Percentiles rank a stretch among this genome's conserved stretches.
Evolutionary conservation across 2,888 invertebrate species (phyloP).

Genomic region (Stenodera caucasica): DNA sequence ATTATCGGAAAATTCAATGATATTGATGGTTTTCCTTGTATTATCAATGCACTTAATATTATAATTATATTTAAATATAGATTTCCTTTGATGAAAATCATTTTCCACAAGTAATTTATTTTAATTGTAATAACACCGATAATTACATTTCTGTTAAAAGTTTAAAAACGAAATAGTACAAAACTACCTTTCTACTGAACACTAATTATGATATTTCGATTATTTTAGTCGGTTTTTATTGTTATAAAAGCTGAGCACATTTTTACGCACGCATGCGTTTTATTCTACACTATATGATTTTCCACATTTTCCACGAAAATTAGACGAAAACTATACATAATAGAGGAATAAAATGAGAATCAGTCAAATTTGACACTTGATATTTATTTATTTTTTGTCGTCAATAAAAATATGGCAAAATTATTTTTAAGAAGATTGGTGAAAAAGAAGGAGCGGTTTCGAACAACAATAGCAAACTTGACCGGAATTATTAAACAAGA

Average conservation of each 20-base stretch:
- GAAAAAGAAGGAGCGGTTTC: too few species aligned
- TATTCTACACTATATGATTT: background rate
- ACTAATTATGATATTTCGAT: background rate
- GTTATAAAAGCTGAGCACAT: background rate
- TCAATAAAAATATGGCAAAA: too few species aligned
- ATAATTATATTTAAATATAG: slow-evolving; percentile 39
- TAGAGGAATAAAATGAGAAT: too few species aligned
- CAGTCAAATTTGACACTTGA: too few species aligned
- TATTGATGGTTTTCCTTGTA: slow-evolving; percentile 47
- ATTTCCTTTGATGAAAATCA: slow-evolving; percentile 32
- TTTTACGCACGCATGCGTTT: slow-evolving; percentile 12
- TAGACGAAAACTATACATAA: too few species aligned
- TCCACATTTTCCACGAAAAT: background rate
- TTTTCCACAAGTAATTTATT: too few species aligned
- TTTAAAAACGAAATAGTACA: too few species aligned
- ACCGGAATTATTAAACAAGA: background rate
- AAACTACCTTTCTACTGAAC: background rate
- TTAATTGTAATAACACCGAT: too few species aligned
- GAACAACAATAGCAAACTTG: background rate
- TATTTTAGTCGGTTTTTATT: background rate
- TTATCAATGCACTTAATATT: slow-evolving; percentile 41
- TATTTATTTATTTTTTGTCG: too few species aligned
- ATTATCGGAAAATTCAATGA: slow-evolving; percentile 45
- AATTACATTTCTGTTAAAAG: too few species aligned
- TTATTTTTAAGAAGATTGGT: too few species aligned